Evolutionary conservation across 2,113 vertebrate species (phyloP).

Genomic region (Anguilla rostrata): DNA sequence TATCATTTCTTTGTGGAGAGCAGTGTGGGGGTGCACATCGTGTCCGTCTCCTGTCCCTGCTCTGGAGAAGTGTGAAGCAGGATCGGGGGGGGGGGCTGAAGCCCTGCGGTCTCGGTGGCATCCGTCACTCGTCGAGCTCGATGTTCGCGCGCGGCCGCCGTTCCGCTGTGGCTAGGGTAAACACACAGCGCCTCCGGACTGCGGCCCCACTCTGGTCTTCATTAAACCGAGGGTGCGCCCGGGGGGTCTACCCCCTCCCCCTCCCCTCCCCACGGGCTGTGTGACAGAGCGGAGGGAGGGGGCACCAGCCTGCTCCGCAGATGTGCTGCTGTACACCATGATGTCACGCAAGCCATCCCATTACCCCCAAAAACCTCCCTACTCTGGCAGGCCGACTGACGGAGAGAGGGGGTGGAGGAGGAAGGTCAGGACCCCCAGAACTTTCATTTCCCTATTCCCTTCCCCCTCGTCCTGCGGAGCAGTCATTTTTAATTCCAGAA

Average conservation of each 20-base stretch:
- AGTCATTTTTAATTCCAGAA: neutral
- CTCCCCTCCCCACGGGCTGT: neutral
- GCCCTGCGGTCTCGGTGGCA: neutral
- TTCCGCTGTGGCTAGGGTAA: neutral
- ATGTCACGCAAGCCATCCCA: neutral
- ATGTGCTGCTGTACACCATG: slow-evolving; percentile 22
- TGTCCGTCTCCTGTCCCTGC: neutral
- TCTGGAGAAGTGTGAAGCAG: neutral
- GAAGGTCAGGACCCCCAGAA: neutral
- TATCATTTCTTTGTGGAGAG: neutral
- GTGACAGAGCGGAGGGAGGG: neutral
- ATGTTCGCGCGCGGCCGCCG: neutral
- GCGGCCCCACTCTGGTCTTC: neutral
- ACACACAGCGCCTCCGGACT: neutral
- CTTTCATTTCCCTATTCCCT: neutral
- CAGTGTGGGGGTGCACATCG: neutral
- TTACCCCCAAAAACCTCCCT: neutral
- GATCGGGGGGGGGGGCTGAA: neutral
- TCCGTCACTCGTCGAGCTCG: neutral
- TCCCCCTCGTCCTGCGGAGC: neutral
- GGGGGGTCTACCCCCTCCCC: neutral
- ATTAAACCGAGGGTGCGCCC: neutral
- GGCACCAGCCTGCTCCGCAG: neutral
- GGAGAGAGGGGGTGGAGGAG: neutral
- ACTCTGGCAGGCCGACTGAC: neutral